These are phyloP conservation scores for Epizoanthus stellaris DNA, from an alignment of 92 coral and sea anemone genomes.

Conservation along the genomic window DNA sequence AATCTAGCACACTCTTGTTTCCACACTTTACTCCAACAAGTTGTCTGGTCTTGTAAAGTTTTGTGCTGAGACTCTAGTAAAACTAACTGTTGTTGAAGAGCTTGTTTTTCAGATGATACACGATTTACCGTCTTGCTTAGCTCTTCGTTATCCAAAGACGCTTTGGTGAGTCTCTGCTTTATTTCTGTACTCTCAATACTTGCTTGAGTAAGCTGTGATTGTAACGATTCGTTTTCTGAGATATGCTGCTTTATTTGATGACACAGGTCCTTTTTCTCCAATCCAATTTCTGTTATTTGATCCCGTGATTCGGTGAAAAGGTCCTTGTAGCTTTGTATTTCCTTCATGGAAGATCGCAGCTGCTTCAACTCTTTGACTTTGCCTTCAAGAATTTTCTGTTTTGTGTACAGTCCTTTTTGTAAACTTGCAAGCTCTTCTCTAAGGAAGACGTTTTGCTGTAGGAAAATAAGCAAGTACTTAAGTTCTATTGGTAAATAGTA, in stretches of 20 bases:
- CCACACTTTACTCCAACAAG: constrained; percentile 13
- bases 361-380: constrained; percentile 18
- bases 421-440: constrained; percentile 40
- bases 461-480: neutral
- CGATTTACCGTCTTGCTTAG: neutral
- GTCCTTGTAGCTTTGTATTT: constrained; percentile 24
- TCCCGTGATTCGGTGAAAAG: constrained; percentile 38
- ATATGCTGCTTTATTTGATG: neutral
- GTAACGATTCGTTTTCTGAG: neutral
- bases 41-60: neutral
- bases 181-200: neutral
- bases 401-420: constrained; percentile 34
- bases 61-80: constrained; percentile 8
- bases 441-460: constrained; percentile 36
- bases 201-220: constrained; percentile 1
- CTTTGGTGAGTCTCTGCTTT: constrained; percentile 11
- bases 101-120: constrained; percentile 9
- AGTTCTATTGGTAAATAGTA: too few species aligned
- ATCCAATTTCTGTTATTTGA: constrained; percentile 23
- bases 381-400: constrained; percentile 29
- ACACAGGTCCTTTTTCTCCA: constrained; percentile 3
- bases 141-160: neutral
- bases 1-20: constrained; percentile 22
- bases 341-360: constrained; percentile 16
- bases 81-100: neutral